Conservation (phyloP, 92 coral and sea anemone genomes). For the Epizoanthus fatuus region DNA sequence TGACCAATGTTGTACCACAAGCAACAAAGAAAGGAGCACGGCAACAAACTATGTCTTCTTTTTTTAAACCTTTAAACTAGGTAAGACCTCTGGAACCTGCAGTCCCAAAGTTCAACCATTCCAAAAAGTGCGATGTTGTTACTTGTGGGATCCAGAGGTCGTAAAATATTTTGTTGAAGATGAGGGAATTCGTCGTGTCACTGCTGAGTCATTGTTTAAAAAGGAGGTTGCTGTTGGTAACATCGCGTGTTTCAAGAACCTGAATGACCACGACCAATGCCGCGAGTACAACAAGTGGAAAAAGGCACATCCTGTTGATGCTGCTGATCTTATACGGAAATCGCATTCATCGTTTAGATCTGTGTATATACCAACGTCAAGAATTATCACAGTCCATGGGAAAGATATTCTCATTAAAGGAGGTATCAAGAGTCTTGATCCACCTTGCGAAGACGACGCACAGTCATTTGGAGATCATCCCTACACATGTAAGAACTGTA, state of each 20-base stretch:
- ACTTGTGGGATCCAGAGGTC: slow-evolving; percentile 34
- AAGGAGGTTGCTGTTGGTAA: slow-evolving; percentile 11
- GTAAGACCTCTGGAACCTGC: background rate
- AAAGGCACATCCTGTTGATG: slow-evolving; percentile 28
- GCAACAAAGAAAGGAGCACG: background rate
- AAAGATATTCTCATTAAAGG: background rate
- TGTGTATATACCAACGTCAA: background rate
- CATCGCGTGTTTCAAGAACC: slow-evolving; percentile 3
- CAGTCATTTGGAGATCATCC: slow-evolving; percentile 38
- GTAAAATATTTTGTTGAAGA: background rate
- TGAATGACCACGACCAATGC: slow-evolving; percentile 13
- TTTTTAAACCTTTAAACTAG: slow-evolving; percentile 35
- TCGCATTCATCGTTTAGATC: background rate
- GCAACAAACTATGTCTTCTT: background rate
- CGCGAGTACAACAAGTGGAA: slow-evolving; percentile 13
- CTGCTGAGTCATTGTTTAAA: slow-evolving; percentile 9
- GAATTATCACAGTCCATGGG: too few species aligned
- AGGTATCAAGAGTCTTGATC: slow-evolving; percentile 39
- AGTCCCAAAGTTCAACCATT: background rate
- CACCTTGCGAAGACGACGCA: slow-evolving; percentile 32
- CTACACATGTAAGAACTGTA: slow-evolving; percentile 37
- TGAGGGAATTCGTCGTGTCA: background rate
- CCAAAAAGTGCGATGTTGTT: background rate
- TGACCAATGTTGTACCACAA: background rate
- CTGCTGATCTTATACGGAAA: background rate